Evolutionary conservation across 2,113 vertebrate species (phyloP).

Genomic region (Andinoacara biseriatus): DNA sequence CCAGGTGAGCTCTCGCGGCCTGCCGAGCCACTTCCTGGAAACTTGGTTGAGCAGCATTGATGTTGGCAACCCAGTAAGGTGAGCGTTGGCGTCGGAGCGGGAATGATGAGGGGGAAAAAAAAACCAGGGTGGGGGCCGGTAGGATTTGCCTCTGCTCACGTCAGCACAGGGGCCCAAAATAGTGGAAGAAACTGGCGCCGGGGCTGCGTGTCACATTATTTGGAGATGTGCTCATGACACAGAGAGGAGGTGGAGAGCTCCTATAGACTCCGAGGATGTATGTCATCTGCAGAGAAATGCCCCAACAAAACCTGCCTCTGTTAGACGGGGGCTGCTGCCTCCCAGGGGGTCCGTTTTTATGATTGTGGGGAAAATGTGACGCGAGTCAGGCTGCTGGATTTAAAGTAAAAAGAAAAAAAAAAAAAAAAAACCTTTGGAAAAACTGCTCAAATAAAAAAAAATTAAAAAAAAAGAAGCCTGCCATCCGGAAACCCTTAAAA

Average conservation of each 20-base stretch:
- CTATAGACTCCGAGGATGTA: constrained; percentile 4
- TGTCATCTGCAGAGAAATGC: constrained; percentile 44
- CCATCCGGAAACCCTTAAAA: constrained; percentile 64
- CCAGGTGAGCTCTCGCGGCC: constrained; percentile 58
- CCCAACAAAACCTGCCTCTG: constrained; percentile 54
- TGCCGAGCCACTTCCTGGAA: constrained; percentile 61
- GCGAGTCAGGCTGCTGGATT: constrained; percentile 28
- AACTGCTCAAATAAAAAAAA: constrained; percentile 21
- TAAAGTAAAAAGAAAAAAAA: background rate
- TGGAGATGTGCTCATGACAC: constrained; percentile 42
- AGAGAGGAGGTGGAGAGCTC: constrained; percentile 36
- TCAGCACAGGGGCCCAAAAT: constrained; percentile 53
- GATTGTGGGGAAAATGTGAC: constrained; percentile 50
- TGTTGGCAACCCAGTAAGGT: constrained; percentile 63
- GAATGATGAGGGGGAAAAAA: constrained; percentile 26
- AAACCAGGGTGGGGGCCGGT: constrained; percentile 3
- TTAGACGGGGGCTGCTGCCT: constrained; percentile 18
- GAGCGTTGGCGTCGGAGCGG: constrained; percentile 18
- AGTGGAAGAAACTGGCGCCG: constrained; percentile 20
- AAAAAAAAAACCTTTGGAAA: constrained; percentile 35
- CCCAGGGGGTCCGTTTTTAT: constrained; percentile 32
- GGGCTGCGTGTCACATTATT: constrained; percentile 43
- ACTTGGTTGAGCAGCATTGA: constrained; percentile 53
- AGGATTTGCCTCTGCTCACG: constrained; percentile 41
- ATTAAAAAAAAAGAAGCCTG: constrained; percentile 12